Evolutionary conservation across 2,888 invertebrate species (phyloP).

Genomic region (Megaustenia siamemsis): DNA sequence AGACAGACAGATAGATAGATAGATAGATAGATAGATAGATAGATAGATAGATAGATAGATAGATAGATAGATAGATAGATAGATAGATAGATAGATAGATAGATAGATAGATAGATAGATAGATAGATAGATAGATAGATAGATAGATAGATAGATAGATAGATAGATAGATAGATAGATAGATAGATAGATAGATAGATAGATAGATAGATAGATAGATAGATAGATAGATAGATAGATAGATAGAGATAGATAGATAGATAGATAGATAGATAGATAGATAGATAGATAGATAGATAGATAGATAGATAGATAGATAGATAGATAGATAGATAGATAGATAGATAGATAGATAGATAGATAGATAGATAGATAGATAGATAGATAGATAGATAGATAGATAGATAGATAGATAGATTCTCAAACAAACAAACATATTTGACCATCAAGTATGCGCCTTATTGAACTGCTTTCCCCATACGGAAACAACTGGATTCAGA

Average conservation of each 20-base stretch:
- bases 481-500: too few relatives aligned
- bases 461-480: too few relatives aligned
- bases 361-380: background rate
- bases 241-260: slow-evolving; percentile 17
- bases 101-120: too few relatives aligned
- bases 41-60: background rate
- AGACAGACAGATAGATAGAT: background rate
- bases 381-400: background rate
- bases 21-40: background rate
- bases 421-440: background rate
- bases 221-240: too few relatives aligned
- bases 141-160: too few relatives aligned
- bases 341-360: background rate
- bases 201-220: background rate
- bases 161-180: too few relatives aligned
- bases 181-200: too few relatives aligned
- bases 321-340: background rate
- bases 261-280: background rate
- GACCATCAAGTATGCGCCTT: too few relatives aligned
- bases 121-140: too few relatives aligned
- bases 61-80: background rate
- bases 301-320: background rate
- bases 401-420: background rate
- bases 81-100: background rate
- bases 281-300: background rate